Evolutionary conservation across 2,888 invertebrate genomes (phyloP), one percentile per base, ranked within the genome.

Genomic region (Campopleginae sp.): DNA sequence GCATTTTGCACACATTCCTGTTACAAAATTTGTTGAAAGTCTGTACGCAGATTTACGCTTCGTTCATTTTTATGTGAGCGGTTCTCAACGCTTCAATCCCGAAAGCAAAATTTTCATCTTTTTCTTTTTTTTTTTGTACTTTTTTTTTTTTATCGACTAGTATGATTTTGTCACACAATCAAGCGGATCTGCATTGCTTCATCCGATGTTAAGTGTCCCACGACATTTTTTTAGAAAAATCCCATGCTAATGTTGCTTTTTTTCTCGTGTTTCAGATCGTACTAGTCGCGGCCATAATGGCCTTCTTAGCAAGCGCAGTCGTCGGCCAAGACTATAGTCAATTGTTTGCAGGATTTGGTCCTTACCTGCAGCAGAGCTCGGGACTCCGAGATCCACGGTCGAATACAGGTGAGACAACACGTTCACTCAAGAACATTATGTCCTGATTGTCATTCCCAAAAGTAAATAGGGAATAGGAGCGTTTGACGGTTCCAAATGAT

Each of bases 361-460:
- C 92, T 1, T 92, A 92, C 86, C 81, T 91, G 19, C 89, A 89
- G 48, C 91, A 89, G 77, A 79, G 86, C 46, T 83, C 90, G 19
- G 88, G 90, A 51, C 90, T 91, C 88, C 89, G 93, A 82, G 93
- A 93, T 87, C 90, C 93, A n/a, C 89, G 93, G 88, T 92, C 93
- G 38, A 93, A 93, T 86, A 92, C 91, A 79, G 93, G 93, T 93
- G 80, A 91, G 88, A 54, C 65, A 68, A 66, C 51, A 77, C 44
- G 10, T 68, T 77, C 61, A 63, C 76, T 66, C 19, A 71, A 71
- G 58, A 70, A 38, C 17, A n/a, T 33, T 33, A 7, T 33, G 33
- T 33, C 33, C 33, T n/a, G n/a, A n/a, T n/a, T n/a, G n/a, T n/a
- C n/a, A n/a, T n/a, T n/a, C n/a, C n/a, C n/a, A n/a, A n/a, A n/a